Conservation (phyloP, 92 coral and sea anemone species). For the Actinostola sp. region DNA sequence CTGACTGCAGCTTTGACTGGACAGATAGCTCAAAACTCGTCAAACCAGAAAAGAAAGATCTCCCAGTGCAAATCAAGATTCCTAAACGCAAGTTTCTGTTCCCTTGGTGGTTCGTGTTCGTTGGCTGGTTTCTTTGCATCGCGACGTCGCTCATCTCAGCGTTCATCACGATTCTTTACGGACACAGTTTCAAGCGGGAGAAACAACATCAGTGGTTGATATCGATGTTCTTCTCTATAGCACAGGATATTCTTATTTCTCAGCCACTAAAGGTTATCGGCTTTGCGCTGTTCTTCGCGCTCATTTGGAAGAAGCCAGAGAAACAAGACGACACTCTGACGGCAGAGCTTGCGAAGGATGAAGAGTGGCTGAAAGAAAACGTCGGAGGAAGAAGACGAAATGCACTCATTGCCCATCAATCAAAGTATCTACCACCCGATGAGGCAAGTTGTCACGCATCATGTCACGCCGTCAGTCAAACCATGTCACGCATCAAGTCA, state of each 20-base stretch:
- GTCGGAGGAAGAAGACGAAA: slow-evolving; percentile 50
- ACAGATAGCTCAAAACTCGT: slow-evolving; percentile 45
- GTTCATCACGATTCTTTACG: slow-evolving; percentile 80
- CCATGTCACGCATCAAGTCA: too few species aligned
- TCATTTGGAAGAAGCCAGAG: slow-evolving; percentile 83
- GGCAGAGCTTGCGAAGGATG: slow-evolving; percentile 82
- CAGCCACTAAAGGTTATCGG: slow-evolving; percentile 93
- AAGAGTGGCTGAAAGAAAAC: slow-evolving; percentile 86
- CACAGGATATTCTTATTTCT: slow-evolving; percentile 84
- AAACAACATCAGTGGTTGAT: slow-evolving; percentile 87
- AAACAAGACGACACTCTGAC: slow-evolving; percentile 77
- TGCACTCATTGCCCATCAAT: slow-evolving; percentile 24
- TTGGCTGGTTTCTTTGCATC: slow-evolving; percentile 82
- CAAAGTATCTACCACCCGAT: slow-evolving; percentile 71
- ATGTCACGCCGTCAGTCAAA: too few species aligned
- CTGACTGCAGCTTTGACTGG: slow-evolving; percentile 40
- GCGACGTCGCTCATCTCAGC: slow-evolving; percentile 62
- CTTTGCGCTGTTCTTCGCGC: slow-evolving; percentile 82
- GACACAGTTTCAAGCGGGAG: slow-evolving; percentile 51
- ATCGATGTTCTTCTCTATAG: slow-evolving; percentile 80
- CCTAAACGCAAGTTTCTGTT: slow-evolving; percentile 49
- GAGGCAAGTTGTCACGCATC: slow-evolving; percentile 37
- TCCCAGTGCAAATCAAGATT: slow-evolving; percentile 24
- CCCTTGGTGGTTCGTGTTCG: slow-evolving; percentile 97
- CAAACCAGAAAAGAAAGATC: slow-evolving; percentile 30